Evolutionary conservation across 2,113 vertebrate genomes (phyloP).

Genomic region (Microtus pennsylvanicus): DNA sequence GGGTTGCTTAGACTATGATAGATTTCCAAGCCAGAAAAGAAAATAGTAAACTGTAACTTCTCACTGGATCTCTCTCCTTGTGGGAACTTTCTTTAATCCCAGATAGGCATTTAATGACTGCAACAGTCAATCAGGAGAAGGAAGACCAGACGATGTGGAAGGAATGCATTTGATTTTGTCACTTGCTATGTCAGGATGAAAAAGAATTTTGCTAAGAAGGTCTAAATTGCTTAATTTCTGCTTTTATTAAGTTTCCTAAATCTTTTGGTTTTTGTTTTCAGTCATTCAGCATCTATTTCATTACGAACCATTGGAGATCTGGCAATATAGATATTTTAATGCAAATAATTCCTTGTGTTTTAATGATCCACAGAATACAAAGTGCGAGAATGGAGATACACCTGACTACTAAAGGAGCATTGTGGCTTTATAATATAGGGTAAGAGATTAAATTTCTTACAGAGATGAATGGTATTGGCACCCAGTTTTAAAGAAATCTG

Average conservation of each 20-base stretch:
- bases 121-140: not conserved
- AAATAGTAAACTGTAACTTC: not conserved
- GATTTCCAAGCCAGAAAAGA: not conserved
- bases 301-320: not conserved
- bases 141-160: not conserved
- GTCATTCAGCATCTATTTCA: not conserved
- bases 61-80: not conserved
- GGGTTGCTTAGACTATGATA: not conserved
- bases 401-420: not conserved
- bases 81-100: not conserved
- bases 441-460: not conserved
- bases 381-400: not conserved
- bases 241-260: not conserved
- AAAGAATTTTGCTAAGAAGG: not conserved
- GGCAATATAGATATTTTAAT: not conserved
- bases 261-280: not conserved
- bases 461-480: not conserved
- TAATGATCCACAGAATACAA: not conserved
- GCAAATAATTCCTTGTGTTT: not conserved
- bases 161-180: not conserved
- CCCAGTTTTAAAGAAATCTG: not conserved
- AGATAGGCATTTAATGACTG: not conserved
- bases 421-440: not conserved
- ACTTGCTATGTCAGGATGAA: not conserved
- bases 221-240: not conserved